These are phyloP conservation scores for Noturus placidus DNA, from an alignment of 2,113 vertebrate species.

Conservation along the genomic window DNA sequence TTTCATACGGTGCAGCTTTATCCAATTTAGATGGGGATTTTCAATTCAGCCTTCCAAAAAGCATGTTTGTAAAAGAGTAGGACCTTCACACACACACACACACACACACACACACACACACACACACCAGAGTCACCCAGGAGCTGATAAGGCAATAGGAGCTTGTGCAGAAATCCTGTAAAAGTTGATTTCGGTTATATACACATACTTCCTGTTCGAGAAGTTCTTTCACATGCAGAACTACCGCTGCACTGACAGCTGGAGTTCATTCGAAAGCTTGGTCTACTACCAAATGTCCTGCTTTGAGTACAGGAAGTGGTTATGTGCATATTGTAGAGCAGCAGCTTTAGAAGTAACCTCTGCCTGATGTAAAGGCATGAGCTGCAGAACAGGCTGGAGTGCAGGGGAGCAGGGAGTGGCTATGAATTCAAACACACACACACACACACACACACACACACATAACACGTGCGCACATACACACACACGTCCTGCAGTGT, in stretches of 20 bases:
- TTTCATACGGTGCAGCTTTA: background rate
- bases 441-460: conserved; percentile 43
- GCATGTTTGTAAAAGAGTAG: background rate
- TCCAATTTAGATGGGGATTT: background rate
- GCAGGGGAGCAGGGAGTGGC: conserved; percentile 53
- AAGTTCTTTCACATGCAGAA: conserved; percentile 2
- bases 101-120: background rate
- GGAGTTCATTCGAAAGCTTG: conserved; percentile 22
- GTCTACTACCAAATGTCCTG: background rate
- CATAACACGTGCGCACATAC: conserved; percentile 17
- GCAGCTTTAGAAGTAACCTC: conserved; percentile 38
- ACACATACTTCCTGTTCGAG: background rate
- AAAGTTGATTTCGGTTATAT: background rate
- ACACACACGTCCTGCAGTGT: conserved; percentile 63
- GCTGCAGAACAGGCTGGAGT: conserved; percentile 35
- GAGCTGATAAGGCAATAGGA: conserved; percentile 42
- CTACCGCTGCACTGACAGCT: conserved; percentile 8
- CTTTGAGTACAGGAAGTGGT: conserved; percentile 33
- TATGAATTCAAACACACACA: conserved; percentile 36
- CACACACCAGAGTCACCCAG: conserved; percentile 26
- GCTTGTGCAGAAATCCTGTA: conserved; percentile 33
- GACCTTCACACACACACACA: background rate
- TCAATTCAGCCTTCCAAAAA: background rate
- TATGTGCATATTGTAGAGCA: conserved; percentile 19
- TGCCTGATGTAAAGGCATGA: conserved; percentile 25